A percentile compares a stretch with the other conserved stretches of the same genome.
Evolutionary conservation across 2,888 invertebrate genomes (phyloP).

Genomic region (Cinara cedri): DNA sequence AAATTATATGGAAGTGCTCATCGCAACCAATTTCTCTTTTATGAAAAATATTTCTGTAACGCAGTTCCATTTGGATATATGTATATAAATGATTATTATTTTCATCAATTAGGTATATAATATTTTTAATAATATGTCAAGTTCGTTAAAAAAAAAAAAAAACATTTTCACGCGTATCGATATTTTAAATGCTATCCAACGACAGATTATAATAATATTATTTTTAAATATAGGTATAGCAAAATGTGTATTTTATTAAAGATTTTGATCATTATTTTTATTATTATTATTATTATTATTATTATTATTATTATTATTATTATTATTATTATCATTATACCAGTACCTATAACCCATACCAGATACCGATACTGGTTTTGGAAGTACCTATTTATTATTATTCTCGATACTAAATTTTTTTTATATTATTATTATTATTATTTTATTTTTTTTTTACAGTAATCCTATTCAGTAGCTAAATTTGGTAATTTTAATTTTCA

Average conservation of each 20-base stretch:
- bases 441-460: neutral
- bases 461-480: slow-evolving; percentile 8
- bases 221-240: neutral
- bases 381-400: neutral
- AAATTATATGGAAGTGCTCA: no score
- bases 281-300: no score
- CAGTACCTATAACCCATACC: no score
- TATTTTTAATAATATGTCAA: slow-evolving; percentile 3
- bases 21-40: no score
- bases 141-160: neutral
- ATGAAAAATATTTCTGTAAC: no score
- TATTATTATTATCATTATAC: no score
- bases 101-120: neutral
- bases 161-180: neutral
- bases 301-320: no score
- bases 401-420: no score
- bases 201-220: neutral
- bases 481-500: neutral
- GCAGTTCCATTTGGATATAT: no score
- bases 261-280: neutral
- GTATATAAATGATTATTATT: no score
- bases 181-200: neutral
- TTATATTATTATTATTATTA: neutral
- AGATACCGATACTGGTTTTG: slow-evolving; percentile 23
- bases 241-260: neutral